Conservation (phyloP, 2,797 vertebrate genomes). For the Brotula barbata region DNA sequence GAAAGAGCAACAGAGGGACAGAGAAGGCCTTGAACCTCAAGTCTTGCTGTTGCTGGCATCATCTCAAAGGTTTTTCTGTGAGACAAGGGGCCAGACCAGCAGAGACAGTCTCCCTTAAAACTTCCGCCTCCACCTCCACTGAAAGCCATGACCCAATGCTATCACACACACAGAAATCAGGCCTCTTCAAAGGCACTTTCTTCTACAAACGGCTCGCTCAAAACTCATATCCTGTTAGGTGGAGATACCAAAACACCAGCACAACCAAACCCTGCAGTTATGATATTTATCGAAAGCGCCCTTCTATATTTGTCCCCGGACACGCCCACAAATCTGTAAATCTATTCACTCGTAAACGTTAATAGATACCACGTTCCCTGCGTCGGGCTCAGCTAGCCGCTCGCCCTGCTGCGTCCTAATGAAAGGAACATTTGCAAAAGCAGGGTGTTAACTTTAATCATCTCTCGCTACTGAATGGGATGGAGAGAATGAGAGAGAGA, state of each 20-base stretch:
- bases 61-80: slow-evolving; percentile 78
- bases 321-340: slow-evolving; percentile 22
- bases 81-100: slow-evolving; percentile 60
- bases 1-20: slow-evolving; percentile 52
- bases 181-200: slow-evolving; percentile 44
- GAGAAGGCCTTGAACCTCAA: slow-evolving; percentile 62
- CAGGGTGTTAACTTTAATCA: slow-evolving; percentile 43
- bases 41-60: slow-evolving; percentile 74
- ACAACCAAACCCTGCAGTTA: slow-evolving; percentile 12
- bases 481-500: slow-evolving; percentile 13
- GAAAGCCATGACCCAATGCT: slow-evolving; percentile 40
- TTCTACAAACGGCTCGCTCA: slow-evolving; percentile 29
- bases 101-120: slow-evolving; percentile 48
- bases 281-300: slow-evolving; percentile 16
- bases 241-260: slow-evolving; percentile 35
- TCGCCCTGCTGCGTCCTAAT: slow-evolving; percentile 27
- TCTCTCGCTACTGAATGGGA: slow-evolving; percentile 20
- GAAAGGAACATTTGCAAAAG: slow-evolving; percentile 48
- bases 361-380: slow-evolving; percentile 35
- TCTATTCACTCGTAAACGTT: slow-evolving; percentile 49
- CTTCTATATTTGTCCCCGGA: slow-evolving; percentile 33
- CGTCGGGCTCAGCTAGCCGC: slow-evolving; percentile 29
- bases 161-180: slow-evolving; percentile 34
- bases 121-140: slow-evolving; percentile 53
- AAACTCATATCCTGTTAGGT: slow-evolving; percentile 43